Percentiles rank a stretch among this genome's conserved stretches.
These are phyloP conservation scores for Procapra przewalskii DNA, from an alignment of 2,113 vertebrate species.

Conservation along the genomic window DNA sequence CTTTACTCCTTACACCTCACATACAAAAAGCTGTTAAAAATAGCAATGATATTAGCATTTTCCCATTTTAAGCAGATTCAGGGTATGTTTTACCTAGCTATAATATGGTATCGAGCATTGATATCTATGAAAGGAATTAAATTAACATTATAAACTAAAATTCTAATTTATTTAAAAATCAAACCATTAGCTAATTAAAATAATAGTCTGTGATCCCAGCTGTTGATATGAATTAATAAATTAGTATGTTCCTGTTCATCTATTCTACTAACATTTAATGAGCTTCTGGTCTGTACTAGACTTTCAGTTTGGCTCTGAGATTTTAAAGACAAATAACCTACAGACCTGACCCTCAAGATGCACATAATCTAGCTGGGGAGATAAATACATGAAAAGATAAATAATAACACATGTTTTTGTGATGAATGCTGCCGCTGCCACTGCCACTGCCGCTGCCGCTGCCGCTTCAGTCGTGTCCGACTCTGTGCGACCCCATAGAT, in stretches of 20 bases:
- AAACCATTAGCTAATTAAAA: slow-evolving; percentile 9
- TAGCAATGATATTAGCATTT: not conserved
- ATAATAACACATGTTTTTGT: not conserved
- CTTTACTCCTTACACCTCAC: not conserved
- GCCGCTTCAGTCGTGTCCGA: no score
- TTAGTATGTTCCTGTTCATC: not conserved
- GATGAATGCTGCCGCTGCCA: not conserved
- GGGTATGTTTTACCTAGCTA: not conserved
- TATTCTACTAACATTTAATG: not conserved
- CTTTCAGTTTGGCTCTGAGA: not conserved
- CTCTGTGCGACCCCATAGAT: no score
- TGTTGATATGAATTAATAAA: slow-evolving; percentile 5
- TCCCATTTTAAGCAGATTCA: not conserved
- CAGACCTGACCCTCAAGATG: not conserved
- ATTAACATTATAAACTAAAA: not conserved
- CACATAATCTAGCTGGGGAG: not conserved
- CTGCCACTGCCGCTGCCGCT: no score
- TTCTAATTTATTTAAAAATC: slow-evolving; percentile 33
- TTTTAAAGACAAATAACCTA: not conserved
- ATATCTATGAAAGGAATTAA: not conserved
- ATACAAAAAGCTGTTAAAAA: not conserved
- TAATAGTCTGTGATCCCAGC: not conserved
- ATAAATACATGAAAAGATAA: not conserved
- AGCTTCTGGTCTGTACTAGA: not conserved
- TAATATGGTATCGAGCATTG: not conserved